phyloP scores from a whole-genome alignment of 2,113 vertebrate species.

The Atractosteus spatula region DNA sequence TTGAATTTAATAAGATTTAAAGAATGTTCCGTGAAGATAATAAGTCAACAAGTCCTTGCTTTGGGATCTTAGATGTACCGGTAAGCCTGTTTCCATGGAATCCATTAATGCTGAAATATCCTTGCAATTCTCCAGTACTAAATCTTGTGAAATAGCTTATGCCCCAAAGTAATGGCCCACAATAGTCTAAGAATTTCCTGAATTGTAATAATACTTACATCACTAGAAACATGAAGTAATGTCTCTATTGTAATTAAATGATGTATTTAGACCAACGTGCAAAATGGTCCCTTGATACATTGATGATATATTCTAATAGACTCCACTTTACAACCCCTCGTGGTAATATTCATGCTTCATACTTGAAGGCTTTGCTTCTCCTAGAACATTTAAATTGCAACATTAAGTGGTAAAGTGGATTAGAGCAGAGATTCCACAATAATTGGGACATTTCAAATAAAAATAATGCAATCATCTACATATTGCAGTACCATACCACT shows the following conservation, averaged over 20 bases:
- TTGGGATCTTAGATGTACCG: conserved; percentile 70
- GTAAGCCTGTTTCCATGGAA: conserved; percentile 82
- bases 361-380: conserved; percentile 86
- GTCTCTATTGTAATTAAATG: conserved; percentile 94
- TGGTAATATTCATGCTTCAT: conserved; percentile 93
- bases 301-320: conserved; percentile 98
- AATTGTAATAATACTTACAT: conserved; percentile 99
- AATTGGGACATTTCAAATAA: conserved; percentile 38
- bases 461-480: conserved; percentile 3
- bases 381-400: conserved; percentile 88
- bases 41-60: conserved; percentile 77
- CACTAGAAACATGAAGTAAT: conserved; percentile 99
- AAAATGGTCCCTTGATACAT: conserved; percentile 94
- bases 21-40: conserved; percentile 84
- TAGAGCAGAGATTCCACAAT: conserved; percentile 73
- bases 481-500: neutral
- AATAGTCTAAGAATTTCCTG: conserved; percentile 97
- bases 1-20: conserved; percentile 83
- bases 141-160: conserved; percentile 95
- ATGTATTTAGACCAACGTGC: conserved; percentile 91
- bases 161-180: conserved; percentile 93
- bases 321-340: conserved; percentile 85
- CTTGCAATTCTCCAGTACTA: conserved; percentile 90
- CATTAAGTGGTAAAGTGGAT: conserved; percentile 90
- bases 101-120: conserved; percentile 92